Evolutionary conservation across 2,888 invertebrate species (phyloP).

Genomic region (Brassicogethes aeneus): DNA sequence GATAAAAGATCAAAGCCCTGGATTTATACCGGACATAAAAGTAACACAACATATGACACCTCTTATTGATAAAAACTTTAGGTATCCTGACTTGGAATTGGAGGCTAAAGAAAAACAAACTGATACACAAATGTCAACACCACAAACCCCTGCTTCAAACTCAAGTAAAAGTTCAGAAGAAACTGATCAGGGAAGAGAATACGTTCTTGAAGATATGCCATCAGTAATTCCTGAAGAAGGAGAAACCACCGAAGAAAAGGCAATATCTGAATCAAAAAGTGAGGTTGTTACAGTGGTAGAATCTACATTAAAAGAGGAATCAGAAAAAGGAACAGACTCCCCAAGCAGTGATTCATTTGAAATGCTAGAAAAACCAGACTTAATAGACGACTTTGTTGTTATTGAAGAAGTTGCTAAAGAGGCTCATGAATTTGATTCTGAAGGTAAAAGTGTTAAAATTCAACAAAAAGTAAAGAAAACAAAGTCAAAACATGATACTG

Average conservation of each 20-base stretch:
- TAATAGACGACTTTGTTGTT: conserved; percentile 80
- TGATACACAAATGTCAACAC: conserved; percentile 45
- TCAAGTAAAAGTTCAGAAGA: conserved; percentile 58
- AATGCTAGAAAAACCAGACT: conserved; percentile 77
- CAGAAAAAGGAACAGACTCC: conserved; percentile 49
- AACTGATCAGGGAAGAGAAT: conserved; percentile 56
- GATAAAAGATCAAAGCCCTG: conserved; percentile 50
- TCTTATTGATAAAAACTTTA: conserved; percentile 39
- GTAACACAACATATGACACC: conserved; percentile 52
- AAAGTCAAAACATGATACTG: conserved; percentile 59
- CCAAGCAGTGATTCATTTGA: conserved; percentile 81
- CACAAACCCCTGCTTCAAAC: conserved; percentile 52
- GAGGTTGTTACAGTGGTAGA: conserved; percentile 52
- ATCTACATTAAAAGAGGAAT: conserved; percentile 49
- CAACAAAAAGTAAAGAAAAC: conserved; percentile 38
- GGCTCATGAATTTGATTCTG: conserved; percentile 72
- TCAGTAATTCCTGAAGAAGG: conserved; percentile 49
- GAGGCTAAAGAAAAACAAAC: conserved; percentile 36
- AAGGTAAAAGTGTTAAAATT: conserved; percentile 73
- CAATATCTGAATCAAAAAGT: conserved; percentile 38
- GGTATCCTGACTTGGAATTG: conserved; percentile 43
- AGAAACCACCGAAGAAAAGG: conserved; percentile 36
- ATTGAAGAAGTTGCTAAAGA: conserved; percentile 83
- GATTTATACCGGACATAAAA: conserved; percentile 54
- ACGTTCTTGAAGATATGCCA: conserved; percentile 51